These are phyloP conservation scores for Sebastes schlegelii DNA, from an alignment of 2,113 vertebrate genomes.

Conservation along the genomic window DNA sequence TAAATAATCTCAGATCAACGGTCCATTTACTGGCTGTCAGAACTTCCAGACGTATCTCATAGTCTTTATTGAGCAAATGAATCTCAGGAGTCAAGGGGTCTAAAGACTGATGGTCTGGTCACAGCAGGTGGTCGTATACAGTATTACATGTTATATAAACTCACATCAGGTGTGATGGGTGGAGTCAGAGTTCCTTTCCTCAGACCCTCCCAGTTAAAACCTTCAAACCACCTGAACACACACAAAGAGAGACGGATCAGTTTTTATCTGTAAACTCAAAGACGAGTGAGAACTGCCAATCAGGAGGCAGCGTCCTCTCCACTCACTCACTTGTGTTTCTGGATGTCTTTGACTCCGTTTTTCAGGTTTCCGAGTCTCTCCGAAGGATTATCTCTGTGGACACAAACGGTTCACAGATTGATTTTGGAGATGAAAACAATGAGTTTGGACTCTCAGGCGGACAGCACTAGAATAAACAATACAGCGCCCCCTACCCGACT, in stretches of 20 bases:
- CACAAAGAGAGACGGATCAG: background rate
- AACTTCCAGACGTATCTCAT: too few relatives aligned
- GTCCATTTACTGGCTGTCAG: too few relatives aligned
- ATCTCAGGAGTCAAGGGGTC: too few relatives aligned
- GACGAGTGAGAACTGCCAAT: background rate
- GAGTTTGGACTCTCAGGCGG: too few relatives aligned
- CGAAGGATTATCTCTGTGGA: conserved; percentile 92
- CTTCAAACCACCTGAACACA: conserved; percentile 94
- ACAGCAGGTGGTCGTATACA: background rate
- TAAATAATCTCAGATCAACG: too few relatives aligned
- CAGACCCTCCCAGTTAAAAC: conserved; percentile 98
- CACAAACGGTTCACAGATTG: background rate
- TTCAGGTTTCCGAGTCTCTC: conserved; percentile 98
- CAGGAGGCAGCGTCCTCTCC: background rate
- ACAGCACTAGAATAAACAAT: too few relatives aligned
- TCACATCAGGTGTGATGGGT: conserved; percentile 94
- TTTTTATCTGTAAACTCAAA: background rate
- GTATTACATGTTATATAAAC: too few relatives aligned
- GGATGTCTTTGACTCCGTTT: conserved; percentile 97
- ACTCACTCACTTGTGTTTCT: conserved; percentile 99
- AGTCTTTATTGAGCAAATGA: too few relatives aligned
- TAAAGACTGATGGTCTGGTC: too few relatives aligned
- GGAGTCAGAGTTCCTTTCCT: conserved; percentile 95
- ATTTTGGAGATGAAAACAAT: background rate
- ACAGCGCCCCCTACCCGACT: background rate